These are phyloP conservation scores for Sympetrum striolatum DNA, from an alignment of 2,888 invertebrate species.

Conservation along the genomic window DNA sequence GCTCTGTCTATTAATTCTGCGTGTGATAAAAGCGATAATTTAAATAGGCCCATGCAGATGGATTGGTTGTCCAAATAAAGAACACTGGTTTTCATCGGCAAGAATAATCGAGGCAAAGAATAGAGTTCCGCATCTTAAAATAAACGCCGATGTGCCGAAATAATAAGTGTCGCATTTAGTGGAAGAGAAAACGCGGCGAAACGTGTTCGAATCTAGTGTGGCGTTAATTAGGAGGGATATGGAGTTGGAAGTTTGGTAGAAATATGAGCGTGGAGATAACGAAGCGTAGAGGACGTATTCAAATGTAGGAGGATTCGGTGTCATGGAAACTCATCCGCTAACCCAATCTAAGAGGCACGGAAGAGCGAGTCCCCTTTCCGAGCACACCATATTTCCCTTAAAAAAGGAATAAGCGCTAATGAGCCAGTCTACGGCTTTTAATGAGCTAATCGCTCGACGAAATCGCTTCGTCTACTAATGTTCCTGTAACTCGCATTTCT, in stretches of 20 bases:
- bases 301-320: slow-evolving; percentile 20
- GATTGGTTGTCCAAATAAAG: background rate
- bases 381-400: background rate
- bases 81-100: background rate
- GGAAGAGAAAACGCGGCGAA: background rate
- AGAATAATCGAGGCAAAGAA: background rate
- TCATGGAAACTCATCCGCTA: slow-evolving; percentile 29
- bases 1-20: no score
- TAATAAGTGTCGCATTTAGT: background rate
- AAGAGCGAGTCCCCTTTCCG: background rate
- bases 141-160: background rate
- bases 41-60: background rate
- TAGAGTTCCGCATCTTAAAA: background rate
- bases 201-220: background rate
- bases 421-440: background rate
- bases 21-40: no score
- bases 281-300: slow-evolving; percentile 29
- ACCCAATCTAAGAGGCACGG: slow-evolving; percentile 27
- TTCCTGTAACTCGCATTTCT: background rate
- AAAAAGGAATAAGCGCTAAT: background rate
- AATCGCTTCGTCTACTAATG: background rate
- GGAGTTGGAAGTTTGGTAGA: background rate
- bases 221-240: background rate
- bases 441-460: background rate
- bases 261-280: slow-evolving; percentile 9